Conservation (phyloP, 2,113 vertebrate species). For the Dolichotis patagonum region DNA sequence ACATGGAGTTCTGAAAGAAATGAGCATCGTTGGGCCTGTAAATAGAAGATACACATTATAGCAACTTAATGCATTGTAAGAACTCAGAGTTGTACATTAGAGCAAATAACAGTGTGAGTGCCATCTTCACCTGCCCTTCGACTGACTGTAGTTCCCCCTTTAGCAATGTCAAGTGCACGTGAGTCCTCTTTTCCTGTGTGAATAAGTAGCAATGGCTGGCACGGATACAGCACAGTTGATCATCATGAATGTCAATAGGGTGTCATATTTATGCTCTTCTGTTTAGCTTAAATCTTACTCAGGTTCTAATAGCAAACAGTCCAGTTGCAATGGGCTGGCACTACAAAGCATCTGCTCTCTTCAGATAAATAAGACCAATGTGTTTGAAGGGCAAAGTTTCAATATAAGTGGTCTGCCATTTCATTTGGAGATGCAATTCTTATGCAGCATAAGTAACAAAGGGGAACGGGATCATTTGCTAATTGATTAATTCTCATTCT, state of each 20-base stretch:
- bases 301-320: slow-evolving; percentile 75
- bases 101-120: slow-evolving; percentile 25
- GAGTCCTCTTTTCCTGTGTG: slow-evolving; percentile 70
- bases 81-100: slow-evolving; percentile 32
- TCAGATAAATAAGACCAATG: slow-evolving; percentile 80
- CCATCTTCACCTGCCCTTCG: slow-evolving; percentile 65
- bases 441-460: slow-evolving; percentile 64
- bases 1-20: slow-evolving; percentile 2
- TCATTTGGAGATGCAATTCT: slow-evolving; percentile 72
- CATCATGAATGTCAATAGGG: slow-evolving; percentile 77
- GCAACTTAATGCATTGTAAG: slow-evolving; percentile 56
- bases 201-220: slow-evolving; percentile 70
- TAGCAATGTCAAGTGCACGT: slow-evolving; percentile 63
- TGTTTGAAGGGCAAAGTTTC: slow-evolving; percentile 76
- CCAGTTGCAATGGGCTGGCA: slow-evolving; percentile 60
- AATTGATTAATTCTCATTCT: slow-evolving; percentile 81
- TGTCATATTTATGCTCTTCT: slow-evolving; percentile 78
- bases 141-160: slow-evolving; percentile 53
- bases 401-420: slow-evolving; percentile 64
- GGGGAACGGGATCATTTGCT: slow-evolving; percentile 43
- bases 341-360: slow-evolving; percentile 73
- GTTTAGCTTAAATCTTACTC: slow-evolving; percentile 83
- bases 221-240: slow-evolving; percentile 78
- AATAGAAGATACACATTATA: slow-evolving; percentile 8
- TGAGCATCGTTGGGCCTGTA: slow-evolving; percentile 13